Percentiles rank a stretch among this genome's conserved stretches.
Evolutionary conservation across 2,113 vertebrate genomes (phyloP).

Genomic region (Sardina pilchardus): DNA sequence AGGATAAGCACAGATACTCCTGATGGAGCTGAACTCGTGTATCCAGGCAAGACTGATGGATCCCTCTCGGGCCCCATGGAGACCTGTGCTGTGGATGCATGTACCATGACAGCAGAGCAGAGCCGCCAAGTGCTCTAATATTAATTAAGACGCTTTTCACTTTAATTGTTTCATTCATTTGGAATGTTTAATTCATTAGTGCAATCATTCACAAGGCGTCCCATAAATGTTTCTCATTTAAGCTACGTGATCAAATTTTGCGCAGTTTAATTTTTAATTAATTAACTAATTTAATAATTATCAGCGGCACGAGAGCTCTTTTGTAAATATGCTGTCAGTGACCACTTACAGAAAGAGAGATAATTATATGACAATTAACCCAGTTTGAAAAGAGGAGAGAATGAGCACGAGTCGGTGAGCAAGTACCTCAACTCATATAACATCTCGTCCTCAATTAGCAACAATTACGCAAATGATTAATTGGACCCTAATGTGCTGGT

Average conservation of each 20-base stretch:
- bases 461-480: conserved; percentile 51
- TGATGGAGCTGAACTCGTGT: background rate
- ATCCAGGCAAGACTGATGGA: background rate
- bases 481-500: background rate
- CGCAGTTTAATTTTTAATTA: conserved; percentile 4
- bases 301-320: conserved; percentile 24
- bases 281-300: conserved; percentile 18
- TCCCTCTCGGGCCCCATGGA: background rate
- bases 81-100: background rate
- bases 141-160: conserved; percentile 17
- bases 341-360: conserved; percentile 48
- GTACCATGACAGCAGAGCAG: background rate
- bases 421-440: conserved; percentile 47
- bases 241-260: conserved; percentile 3
- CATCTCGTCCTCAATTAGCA: conserved; percentile 48
- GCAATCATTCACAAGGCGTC: background rate
- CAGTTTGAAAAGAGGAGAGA: conserved; percentile 43
- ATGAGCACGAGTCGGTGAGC: conserved; percentile 53
- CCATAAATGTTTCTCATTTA: conserved; percentile 17
- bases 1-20: background rate
- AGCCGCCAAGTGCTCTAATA: background rate
- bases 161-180: conserved; percentile 19
- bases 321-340: conserved; percentile 54
- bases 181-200: conserved; percentile 4
- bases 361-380: conserved; percentile 58